A percentile compares a stretch with the other conserved stretches of the same genome.
These are phyloP conservation scores for Microtus pennsylvanicus DNA, from an alignment of 2,113 vertebrate genomes.

Conservation along the genomic window DNA sequence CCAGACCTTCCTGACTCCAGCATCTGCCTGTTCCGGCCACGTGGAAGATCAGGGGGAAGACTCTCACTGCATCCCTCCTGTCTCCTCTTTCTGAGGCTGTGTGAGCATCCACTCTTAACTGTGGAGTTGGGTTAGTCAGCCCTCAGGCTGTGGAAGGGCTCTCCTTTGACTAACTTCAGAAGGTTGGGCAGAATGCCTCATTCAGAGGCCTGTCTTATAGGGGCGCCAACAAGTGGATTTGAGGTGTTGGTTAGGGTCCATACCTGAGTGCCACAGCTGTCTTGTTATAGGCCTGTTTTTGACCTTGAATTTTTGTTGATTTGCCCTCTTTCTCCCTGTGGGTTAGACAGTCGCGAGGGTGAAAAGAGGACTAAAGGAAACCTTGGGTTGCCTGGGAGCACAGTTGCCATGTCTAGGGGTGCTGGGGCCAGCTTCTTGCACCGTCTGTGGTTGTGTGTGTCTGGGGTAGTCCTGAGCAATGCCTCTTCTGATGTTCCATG, in stretches of 20 bases:
- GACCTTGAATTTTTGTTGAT: background rate
- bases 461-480: fast-evolving
- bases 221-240: background rate
- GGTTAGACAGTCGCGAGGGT: background rate
- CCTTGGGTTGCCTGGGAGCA: background rate
- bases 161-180: conserved; percentile 85
- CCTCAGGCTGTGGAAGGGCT: conserved; percentile 78
- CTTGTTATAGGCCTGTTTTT: background rate
- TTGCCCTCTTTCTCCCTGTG: background rate
- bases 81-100: background rate
- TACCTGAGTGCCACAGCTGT: too few relatives aligned
- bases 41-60: background rate
- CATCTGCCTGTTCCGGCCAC: background rate
- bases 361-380: background rate
- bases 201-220: background rate
- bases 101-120: background rate
- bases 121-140: conserved; percentile 43
- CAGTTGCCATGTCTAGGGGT: background rate
- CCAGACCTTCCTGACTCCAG: background rate
- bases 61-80: fast-evolving
- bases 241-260: background rate
- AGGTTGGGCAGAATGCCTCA: conserved; percentile 6
- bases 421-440: background rate
- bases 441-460: background rate
- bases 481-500: background rate